Evolutionary conservation across 2,113 vertebrate species (phyloP), one percentile per base, ranked within the genome.

Genomic region (Triplophysa tibetana): DNA sequence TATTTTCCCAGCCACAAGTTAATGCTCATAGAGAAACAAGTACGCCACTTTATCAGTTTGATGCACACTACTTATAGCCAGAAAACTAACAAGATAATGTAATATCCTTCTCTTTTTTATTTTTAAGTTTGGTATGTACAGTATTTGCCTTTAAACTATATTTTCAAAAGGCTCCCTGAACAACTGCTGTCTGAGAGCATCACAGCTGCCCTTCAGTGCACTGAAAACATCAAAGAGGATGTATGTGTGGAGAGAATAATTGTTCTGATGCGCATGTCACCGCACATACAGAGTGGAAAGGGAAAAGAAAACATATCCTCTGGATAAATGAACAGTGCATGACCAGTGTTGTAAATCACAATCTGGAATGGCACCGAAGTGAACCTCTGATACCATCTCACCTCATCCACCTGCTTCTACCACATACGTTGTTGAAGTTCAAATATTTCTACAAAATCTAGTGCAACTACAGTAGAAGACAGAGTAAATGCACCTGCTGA

Each of bases 261-360:
- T 48, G n/a, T 69, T 69, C 65, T 45, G 24, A 69, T 69, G 41
- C 23, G 43, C 48, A 48, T 23, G 66, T 23, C 43, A 69, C 21
- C 43, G 23, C 13, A 69, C n/a, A 69, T 48, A 58, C 7, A 21
- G 19, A 56, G 4, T 64, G 7, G 14, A 14, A 11, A 29, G 24
- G 19, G 19, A 61, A 29, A 45, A 78, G 45, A 29, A 45, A 78
- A 78, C 50, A 69, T 33, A 43, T 61, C n/a, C 33, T 60, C 38
- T 43, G 48, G 45, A 38, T 19, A 26, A 72, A 63, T 63, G 5
- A 41, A 52, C n/a, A 43, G 68, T 43, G 33, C 17, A 38, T 61
- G 45, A 13, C 33, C 45, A 72, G 66, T 24, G 41, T 23, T 79
- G 78, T 56, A 65, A 79, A 16, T 65, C 41, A 72, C 52, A 80